Conservation (phyloP, 2,113 vertebrate species). For the Ictalurus punctatus region DNA sequence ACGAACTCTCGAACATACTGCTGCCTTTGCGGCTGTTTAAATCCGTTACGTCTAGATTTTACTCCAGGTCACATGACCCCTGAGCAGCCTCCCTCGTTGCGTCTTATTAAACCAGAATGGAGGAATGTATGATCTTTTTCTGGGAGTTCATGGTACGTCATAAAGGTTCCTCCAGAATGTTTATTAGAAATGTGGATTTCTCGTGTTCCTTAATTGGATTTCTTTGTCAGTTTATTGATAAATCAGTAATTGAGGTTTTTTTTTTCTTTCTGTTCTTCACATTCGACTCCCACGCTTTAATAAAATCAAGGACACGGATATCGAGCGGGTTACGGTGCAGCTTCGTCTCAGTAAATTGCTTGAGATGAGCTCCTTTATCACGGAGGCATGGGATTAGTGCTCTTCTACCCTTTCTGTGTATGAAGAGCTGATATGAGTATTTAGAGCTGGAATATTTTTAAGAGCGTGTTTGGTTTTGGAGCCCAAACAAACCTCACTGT, state of each 20-base stretch:
- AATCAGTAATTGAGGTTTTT: slow-evolving; percentile 10
- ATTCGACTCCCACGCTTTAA: slow-evolving; percentile 12
- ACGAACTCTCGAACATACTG: too few species aligned
- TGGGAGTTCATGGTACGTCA: background rate
- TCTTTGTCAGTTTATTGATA: slow-evolving; percentile 23
- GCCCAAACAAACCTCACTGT: background rate
- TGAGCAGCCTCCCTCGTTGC: background rate
- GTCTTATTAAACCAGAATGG: background rate
- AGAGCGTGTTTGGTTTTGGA: background rate
- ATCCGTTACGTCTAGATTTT: background rate
- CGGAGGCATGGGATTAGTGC: slow-evolving; percentile 4
- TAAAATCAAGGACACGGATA: slow-evolving; percentile 36
- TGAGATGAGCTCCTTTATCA: slow-evolving; percentile 7
- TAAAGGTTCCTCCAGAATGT: background rate
- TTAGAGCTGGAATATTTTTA: background rate
- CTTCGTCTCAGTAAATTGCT: background rate
- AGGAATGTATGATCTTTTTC: background rate
- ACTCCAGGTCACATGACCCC: slow-evolving; percentile 40
- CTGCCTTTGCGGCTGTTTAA: background rate
- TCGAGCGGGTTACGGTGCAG: background rate
- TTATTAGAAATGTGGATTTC: background rate
- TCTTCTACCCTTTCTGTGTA: background rate
- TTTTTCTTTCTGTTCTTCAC: background rate
- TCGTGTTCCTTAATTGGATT: slow-evolving; percentile 30
- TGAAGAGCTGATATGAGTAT: background rate